Evolutionary conservation across 2,888 invertebrate species (phyloP), one percentile per base, ranked within the genome.

Genomic region (Caenorhabditis wallacei): DNA sequence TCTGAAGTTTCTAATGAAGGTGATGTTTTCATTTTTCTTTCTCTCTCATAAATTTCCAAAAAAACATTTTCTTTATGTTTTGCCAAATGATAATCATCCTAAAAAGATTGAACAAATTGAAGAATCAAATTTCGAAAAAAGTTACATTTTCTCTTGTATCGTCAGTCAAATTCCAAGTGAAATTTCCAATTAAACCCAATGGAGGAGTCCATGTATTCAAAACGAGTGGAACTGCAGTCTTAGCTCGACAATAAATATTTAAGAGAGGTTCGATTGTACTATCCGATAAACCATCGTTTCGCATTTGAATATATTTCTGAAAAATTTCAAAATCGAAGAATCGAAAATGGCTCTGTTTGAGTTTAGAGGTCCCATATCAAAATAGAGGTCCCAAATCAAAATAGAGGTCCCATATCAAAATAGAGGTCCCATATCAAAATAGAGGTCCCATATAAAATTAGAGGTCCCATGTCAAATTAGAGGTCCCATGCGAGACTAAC

Each of bases 181-280:
- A 76, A 24, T 69, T 76, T 18, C 68, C 68, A 7, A n/a, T 51
- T 10, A 76, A n/a, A 53, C 46, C 3, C 0, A 59, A 0, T 4
- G 61, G 68, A 8, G 76, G 69, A 8, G 22, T 61, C 61, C 68
- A 40, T n/a, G 18, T 4, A 40, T 18, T 53, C 46, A 64, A 8
- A 20, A 57, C 26, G 10, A 20, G 4, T 24, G 48, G 56, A 26
- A 46, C 57, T 24, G 51, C 20, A 18, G 24, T 66, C 8, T 54
- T 76, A n/a, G 53, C 61, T 2, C 22, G 35, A 35, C 76, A 76
- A 46, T 76, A 76, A 18, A 43, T 0, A 18, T 43, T 51, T n/a
- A 76, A 7, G 26, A 76, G 51, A 4, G 24, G 5, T 26, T 61
- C 53, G 8, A 76, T 61, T 22, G 10, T 16, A 10, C 3, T 37